A percentile compares a stretch with the other conserved stretches of the same genome.
phyloP scores from a whole-genome alignment of 2,888 invertebrate species.

The Lamellibrachia columna region DNA sequence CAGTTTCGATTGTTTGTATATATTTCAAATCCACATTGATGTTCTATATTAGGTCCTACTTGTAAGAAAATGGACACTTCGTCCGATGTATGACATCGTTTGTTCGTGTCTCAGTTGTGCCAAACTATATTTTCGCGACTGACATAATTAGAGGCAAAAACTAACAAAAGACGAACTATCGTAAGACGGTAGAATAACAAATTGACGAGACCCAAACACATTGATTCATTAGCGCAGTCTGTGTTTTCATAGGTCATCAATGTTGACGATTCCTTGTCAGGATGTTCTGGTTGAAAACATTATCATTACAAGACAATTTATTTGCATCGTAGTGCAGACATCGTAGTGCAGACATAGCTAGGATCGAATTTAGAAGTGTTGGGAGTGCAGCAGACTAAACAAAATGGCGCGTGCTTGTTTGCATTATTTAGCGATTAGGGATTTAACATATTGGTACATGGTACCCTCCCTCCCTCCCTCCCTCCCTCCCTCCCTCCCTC shows the following conservation, averaged over 20 bases:
- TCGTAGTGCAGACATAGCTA: neutral
- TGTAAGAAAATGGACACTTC: neutral
- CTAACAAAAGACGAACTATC: neutral
- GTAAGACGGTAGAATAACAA: neutral
- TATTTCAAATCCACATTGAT: neutral
- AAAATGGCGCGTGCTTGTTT: conserved; percentile 3
- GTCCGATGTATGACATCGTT: neutral
- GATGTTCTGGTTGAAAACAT: neutral
- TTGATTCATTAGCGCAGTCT: too few species aligned
- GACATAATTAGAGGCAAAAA: neutral
- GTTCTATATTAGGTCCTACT: neutral
- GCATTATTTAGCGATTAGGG: neutral
- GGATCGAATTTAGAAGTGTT: neutral
- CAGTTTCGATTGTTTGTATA: neutral
- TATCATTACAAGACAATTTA: neutral
- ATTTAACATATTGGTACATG: too few species aligned
- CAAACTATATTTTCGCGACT: neutral
- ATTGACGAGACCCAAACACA: too few species aligned
- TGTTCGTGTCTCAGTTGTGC: neutral
- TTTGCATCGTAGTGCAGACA: neutral
- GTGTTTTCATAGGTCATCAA: neutral
- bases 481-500: too few species aligned
- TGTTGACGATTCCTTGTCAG: neutral
- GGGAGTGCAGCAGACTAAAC: neutral
- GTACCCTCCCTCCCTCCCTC: too few species aligned